Evolutionary conservation across 2,113 vertebrate genomes (phyloP).

Genomic region (Heloderma charlesbogerti): DNA sequence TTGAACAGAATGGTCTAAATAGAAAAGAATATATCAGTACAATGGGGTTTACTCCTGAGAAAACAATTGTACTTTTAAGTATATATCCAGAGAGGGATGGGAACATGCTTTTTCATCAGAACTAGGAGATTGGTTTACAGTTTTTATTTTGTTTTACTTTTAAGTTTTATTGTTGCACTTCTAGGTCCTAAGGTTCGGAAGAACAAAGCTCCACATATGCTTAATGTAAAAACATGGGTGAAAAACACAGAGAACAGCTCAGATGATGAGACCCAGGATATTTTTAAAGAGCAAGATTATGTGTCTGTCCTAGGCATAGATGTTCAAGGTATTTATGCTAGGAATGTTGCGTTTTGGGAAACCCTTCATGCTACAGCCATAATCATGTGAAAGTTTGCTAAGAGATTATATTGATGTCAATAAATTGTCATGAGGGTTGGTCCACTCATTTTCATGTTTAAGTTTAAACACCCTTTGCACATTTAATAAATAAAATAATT

Average conservation of each 20-base stretch:
- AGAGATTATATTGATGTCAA: neutral
- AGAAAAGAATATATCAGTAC: neutral
- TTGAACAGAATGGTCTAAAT: neutral
- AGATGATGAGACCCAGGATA: slow-evolving; percentile 73
- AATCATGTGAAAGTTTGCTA: neutral
- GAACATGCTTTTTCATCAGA: neutral
- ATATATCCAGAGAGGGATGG: neutral
- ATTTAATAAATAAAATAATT: neutral
- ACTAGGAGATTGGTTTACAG: neutral
- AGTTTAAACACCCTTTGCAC: neutral
- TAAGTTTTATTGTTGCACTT: neutral
- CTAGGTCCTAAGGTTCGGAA: slow-evolving; percentile 66
- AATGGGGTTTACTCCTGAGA: neutral
- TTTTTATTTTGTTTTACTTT: neutral
- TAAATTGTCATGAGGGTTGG: neutral
- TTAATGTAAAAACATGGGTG: slow-evolving; percentile 77
- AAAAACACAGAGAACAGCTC: slow-evolving; percentile 68
- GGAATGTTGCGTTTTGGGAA: neutral
- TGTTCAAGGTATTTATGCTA: slow-evolving; percentile 78
- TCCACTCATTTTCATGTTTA: neutral
- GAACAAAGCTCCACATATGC: slow-evolving; percentile 76
- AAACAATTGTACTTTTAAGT: neutral
- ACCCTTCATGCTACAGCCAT: neutral
- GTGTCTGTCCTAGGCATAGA: slow-evolving; percentile 82
- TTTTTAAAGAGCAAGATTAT: slow-evolving; percentile 85